A percentile compares a stretch with the other conserved stretches of the same genome.
Evolutionary conservation across 2,797 vertebrate genomes (phyloP).

Genomic region (Muraenolepis orangiensis): DNA sequence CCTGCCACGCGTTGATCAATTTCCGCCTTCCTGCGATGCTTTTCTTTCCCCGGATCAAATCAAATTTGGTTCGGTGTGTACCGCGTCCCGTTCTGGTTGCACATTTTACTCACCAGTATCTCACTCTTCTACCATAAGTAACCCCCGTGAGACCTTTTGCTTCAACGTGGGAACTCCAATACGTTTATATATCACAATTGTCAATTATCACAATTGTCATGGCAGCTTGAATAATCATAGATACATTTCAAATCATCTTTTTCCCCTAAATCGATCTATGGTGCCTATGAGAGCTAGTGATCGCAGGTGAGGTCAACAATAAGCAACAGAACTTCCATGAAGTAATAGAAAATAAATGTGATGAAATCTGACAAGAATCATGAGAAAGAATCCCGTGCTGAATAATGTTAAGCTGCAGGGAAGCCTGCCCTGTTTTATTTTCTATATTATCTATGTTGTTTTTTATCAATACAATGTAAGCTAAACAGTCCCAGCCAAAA

Average conservation of each 20-base stretch:
- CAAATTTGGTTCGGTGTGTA: not conserved
- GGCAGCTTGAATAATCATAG: not conserved
- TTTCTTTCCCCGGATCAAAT: not conserved
- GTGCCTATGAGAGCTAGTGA: not conserved
- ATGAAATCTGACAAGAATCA: not conserved
- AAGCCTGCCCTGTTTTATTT: not conserved
- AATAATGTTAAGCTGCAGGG: not conserved
- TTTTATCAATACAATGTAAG: not conserved
- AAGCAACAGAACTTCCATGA: not conserved
- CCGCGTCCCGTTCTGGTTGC: not conserved
- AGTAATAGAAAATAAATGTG: not conserved
- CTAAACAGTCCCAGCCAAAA: conserved; percentile 26
- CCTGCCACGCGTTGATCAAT: not conserved
- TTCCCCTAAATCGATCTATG: not conserved
- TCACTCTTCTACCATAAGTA: not conserved
- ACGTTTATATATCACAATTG: not conserved
- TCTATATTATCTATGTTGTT: not conserved
- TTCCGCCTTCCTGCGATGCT: not conserved
- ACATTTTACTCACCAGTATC: not conserved
- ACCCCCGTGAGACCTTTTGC: not conserved
- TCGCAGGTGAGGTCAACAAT: not conserved
- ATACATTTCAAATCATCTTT: not conserved
- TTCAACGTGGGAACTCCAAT: not conserved
- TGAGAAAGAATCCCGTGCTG: not conserved
- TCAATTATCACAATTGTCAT: not conserved